phyloP scores from a whole-genome alignment of 2,797 vertebrate species.

The Dryobates pubescens region DNA sequence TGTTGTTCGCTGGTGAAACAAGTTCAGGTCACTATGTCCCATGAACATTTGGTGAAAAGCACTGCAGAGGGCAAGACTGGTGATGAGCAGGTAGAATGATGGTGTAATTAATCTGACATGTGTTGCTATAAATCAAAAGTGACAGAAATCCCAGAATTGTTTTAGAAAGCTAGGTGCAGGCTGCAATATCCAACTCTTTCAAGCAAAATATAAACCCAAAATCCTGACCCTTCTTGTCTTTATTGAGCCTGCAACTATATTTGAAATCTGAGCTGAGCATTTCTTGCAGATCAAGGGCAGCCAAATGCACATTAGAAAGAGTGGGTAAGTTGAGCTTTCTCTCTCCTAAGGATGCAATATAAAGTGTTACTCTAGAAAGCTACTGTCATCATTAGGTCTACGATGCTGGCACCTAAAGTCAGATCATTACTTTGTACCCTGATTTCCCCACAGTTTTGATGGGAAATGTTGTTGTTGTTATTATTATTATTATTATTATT shows the following conservation, averaged over 20 bases:
- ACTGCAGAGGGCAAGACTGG: background rate
- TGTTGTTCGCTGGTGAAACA: background rate
- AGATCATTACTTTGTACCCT: background rate
- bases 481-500: no score
- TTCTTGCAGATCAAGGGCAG: background rate
- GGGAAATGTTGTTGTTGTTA: no score
- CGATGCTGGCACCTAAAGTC: background rate
- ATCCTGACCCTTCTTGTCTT: background rate
- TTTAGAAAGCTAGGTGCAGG: background rate
- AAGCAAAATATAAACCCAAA: slow-evolving; percentile 4
- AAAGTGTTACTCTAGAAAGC: background rate
- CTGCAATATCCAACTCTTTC: background rate
- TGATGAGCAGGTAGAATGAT: background rate
- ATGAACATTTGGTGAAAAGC: background rate
- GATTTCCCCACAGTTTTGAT: background rate
- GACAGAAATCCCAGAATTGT: slow-evolving; percentile 38
- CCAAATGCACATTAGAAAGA: background rate
- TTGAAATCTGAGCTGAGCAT: background rate
- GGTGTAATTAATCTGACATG: slow-evolving; percentile 45
- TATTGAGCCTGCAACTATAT: background rate
- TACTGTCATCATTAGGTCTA: background rate
- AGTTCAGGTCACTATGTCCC: background rate
- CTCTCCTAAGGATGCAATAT: background rate
- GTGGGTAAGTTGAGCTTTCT: background rate
- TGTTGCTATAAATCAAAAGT: slow-evolving; percentile 50